These are phyloP conservation scores for Pelosia muscerda DNA, from an alignment of 2,888 invertebrate species.

Conservation along the genomic window DNA sequence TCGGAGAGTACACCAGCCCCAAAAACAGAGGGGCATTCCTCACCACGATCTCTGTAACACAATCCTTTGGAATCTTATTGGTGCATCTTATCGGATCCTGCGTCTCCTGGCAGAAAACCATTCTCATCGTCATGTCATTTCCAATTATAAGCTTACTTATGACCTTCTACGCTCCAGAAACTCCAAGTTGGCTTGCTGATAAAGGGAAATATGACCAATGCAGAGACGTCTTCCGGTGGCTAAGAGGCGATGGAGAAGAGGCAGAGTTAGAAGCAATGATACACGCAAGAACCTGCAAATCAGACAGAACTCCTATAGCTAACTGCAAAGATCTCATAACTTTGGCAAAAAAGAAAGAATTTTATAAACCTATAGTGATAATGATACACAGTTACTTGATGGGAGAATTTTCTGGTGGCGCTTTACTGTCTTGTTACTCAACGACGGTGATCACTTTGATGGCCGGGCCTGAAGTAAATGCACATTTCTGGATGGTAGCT, in stretches of 20 bases:
- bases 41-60: constrained; percentile 85
- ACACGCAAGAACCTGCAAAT: constrained; percentile 53
- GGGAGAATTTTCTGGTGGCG: constrained; percentile 88
- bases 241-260: constrained; percentile 82
- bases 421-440: constrained; percentile 88
- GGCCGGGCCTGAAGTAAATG: constrained; percentile 84
- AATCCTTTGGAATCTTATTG: constrained; percentile 87
- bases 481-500: constrained; percentile 87
- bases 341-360: constrained; percentile 72
- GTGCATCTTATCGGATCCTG: constrained; percentile 88
- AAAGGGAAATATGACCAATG: constrained; percentile 85
- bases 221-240: constrained; percentile 83
- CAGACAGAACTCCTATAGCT: constrained; percentile 32
- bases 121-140: constrained; percentile 77
- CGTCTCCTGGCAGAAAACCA: constrained; percentile 85
- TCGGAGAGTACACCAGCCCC: constrained; percentile 87
- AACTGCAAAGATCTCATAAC: constrained; percentile 36
- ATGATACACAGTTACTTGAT: constrained; percentile 86
- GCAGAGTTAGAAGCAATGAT: constrained; percentile 76
- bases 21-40: constrained; percentile 88
- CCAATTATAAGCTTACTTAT: constrained; percentile 78
- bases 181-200: constrained; percentile 88
- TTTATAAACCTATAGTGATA: constrained; percentile 85
- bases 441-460: constrained; percentile 85
- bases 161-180: constrained; percentile 83